Conservation (phyloP, 2,888 invertebrate genomes). For the Caenorhabditis angaria region DNA sequence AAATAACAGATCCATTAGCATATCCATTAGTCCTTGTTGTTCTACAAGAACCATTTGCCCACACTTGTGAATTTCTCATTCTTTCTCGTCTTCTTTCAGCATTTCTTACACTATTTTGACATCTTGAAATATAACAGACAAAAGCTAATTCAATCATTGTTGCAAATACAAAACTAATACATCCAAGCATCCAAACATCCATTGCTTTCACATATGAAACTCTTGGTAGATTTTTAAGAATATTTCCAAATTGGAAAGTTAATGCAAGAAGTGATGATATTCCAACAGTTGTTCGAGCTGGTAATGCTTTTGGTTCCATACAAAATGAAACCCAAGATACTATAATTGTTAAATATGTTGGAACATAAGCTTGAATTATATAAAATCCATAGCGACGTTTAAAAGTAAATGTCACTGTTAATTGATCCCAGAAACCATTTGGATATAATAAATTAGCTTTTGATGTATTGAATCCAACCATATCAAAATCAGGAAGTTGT, state of each 20-base stretch:
- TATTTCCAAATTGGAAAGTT: constrained; percentile 72
- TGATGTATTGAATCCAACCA: constrained; percentile 66
- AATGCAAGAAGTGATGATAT: constrained; percentile 71
- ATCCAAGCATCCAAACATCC: constrained; percentile 72
- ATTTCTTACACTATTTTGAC: constrained; percentile 58
- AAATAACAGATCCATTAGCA: constrained; percentile 45
- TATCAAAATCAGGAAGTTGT: constrained; percentile 71
- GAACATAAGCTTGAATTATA: constrained; percentile 72
- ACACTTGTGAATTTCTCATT: constrained; percentile 47
- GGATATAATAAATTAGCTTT: constrained; percentile 63
- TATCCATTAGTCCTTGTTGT: constrained; percentile 40
- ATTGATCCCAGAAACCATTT: constrained; percentile 66
- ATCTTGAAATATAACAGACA: constrained; percentile 71
- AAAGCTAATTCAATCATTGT: constrained; percentile 72
- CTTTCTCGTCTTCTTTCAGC: constrained; percentile 51
- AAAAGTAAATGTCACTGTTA: constrained; percentile 70
- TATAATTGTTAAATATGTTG: constrained; percentile 70
- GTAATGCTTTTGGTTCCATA: constrained; percentile 72
- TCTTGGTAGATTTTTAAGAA: constrained; percentile 71
- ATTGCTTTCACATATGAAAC: constrained; percentile 72
- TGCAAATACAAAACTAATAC: constrained; percentile 72
- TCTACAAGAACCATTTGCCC: constrained; percentile 53
- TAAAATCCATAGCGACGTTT: constrained; percentile 72
- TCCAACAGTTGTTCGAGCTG: constrained; percentile 72
- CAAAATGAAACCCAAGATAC: constrained; percentile 72